Conservation (phyloP, 2,113 vertebrate genomes). For the Odontesthes bonariensis region DNA sequence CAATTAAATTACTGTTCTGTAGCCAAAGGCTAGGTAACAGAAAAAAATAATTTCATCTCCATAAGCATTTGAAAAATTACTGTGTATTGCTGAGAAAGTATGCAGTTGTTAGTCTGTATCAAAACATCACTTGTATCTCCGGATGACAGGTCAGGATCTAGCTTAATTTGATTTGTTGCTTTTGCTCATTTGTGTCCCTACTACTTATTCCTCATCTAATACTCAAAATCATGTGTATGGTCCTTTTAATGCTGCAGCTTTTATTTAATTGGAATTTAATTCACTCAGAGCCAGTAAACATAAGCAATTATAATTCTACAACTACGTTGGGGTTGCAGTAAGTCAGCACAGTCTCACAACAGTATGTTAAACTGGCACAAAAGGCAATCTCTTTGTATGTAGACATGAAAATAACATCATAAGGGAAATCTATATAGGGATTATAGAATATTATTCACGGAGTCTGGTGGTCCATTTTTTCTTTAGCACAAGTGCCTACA, state of each 20-base stretch:
- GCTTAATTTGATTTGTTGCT: background rate
- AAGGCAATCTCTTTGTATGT: background rate
- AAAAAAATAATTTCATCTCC: background rate
- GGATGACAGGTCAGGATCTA: background rate
- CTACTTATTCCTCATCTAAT: background rate
- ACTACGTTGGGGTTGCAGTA: no score
- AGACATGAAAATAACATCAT: background rate
- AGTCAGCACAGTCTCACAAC: background rate
- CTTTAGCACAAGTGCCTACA: no score
- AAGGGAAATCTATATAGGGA: no score
- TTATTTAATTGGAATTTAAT: background rate
- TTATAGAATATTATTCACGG: no score
- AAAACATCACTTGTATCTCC: background rate
- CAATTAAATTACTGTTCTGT: slow-evolving; percentile 22
- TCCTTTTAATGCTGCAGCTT: background rate
- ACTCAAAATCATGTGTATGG: background rate
- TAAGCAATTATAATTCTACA: background rate
- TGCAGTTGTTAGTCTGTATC: background rate
- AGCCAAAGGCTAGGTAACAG: slow-evolving; percentile 8
- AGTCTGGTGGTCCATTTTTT: no score
- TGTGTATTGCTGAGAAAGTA: background rate
- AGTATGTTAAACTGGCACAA: background rate
- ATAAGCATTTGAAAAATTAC: slow-evolving; percentile 1
- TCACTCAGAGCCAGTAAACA: background rate
- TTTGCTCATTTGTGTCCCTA: background rate